phyloP scores from a whole-genome alignment of 2,888 invertebrate species.

The Eupithecia subfuscata region DNA sequence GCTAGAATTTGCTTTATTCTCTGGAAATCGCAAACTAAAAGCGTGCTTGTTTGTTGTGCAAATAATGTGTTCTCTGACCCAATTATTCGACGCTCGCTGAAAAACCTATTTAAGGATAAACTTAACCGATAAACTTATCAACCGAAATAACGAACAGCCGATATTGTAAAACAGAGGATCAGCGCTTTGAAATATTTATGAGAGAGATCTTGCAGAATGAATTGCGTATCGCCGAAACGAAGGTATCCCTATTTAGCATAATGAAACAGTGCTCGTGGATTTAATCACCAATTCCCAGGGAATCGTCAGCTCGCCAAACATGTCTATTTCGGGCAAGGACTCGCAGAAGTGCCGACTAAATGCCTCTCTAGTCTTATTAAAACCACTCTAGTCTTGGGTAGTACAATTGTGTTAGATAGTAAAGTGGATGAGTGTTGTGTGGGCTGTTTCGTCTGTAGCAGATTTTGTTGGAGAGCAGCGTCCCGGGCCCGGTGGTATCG shows the following conservation, averaged over 20 bases:
- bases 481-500: slow-evolving; percentile 37
- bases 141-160: slow-evolving; percentile 19
- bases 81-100: slow-evolving; percentile 11
- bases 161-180: slow-evolving; percentile 26
- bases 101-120: slow-evolving; percentile 25
- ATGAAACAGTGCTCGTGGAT: slow-evolving; percentile 28
- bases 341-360: slow-evolving; percentile 26
- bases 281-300: slow-evolving; percentile 38
- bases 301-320: slow-evolving; percentile 37
- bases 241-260: slow-evolving; percentile 39
- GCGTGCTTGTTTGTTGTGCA: slow-evolving; percentile 22
- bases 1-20: slow-evolving; percentile 9
- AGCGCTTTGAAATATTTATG: slow-evolving; percentile 33
- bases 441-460: slow-evolving; percentile 28
- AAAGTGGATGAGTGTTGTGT: slow-evolving; percentile 35
- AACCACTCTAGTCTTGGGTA: slow-evolving; percentile 17
- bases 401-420: slow-evolving; percentile 40
- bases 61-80: slow-evolving; percentile 24
- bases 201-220: slow-evolving; percentile 29
- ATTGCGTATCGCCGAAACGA: slow-evolving; percentile 27
- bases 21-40: slow-evolving; percentile 22
- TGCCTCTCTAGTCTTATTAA: slow-evolving; percentile 30
- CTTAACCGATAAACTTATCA: slow-evolving; percentile 23
- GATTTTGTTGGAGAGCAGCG: slow-evolving; percentile 20
- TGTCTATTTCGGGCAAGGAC: slow-evolving; percentile 43